Conservation (phyloP, 1,140 invertebrate species). For the Trichomalopsis sarcophagae region DNA sequence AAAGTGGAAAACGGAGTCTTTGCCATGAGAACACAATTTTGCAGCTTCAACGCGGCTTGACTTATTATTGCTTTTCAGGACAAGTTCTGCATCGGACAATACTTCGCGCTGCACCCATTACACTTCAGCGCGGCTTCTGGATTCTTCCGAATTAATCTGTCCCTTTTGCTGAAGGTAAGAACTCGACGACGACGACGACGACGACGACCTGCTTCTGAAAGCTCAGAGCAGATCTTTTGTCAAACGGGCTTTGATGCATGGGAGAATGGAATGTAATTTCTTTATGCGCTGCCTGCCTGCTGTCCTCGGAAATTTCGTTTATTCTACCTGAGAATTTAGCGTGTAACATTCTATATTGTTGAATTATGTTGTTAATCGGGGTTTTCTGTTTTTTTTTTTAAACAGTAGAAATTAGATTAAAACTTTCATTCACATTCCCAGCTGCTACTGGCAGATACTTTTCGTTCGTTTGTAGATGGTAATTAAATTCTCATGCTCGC, state of each 20-base stretch:
- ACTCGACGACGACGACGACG: neutral
- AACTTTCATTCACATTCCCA: too few relatives aligned
- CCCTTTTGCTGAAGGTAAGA: constrained; percentile 20
- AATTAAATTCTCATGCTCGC: too few relatives aligned
- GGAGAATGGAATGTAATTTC: neutral
- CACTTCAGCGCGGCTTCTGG: constrained; percentile 13
- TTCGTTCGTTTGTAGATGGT: too few relatives aligned
- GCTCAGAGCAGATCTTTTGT: neutral
- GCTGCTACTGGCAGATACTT: too few relatives aligned
- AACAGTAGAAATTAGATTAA: too few relatives aligned
- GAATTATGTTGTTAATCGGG: too few relatives aligned
- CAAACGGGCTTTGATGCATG: neutral
- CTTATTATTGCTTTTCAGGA: constrained; percentile 4
- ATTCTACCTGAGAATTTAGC: too few relatives aligned
- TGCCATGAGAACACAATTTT: too few relatives aligned
- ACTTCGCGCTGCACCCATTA: neutral
- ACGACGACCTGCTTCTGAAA: neutral
- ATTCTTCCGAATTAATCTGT: constrained; percentile 22
- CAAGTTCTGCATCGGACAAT: constrained; percentile 7
- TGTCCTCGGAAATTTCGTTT: neutral
- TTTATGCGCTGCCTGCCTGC: neutral
- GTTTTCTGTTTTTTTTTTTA: too few relatives aligned
- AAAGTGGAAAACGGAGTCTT: too few relatives aligned
- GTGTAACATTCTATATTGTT: too few relatives aligned
- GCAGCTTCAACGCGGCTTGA: too few relatives aligned